phyloP scores from a whole-genome alignment of 2,113 vertebrate species.

The Gorsachius goisagi region DNA sequence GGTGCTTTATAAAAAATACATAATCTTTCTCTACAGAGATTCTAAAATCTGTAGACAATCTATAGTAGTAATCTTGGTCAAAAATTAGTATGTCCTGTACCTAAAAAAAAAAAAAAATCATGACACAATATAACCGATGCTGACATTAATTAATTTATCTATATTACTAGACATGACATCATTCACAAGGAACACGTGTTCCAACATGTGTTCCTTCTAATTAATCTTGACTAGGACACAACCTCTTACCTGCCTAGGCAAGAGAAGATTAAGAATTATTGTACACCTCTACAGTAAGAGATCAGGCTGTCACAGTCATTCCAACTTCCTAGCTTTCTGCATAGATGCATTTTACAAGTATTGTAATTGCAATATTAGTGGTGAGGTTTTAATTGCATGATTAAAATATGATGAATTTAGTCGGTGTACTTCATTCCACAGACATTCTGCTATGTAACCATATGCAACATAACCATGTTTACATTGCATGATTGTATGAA shows the following conservation, averaged over 20 bases:
- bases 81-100: background rate
- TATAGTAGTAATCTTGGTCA: background rate
- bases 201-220: constrained; percentile 6
- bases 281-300: background rate
- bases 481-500: background rate
- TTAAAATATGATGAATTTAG: background rate
- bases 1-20: background rate
- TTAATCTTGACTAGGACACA: background rate
- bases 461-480: background rate
- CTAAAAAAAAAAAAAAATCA: background rate
- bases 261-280: background rate
- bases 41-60: background rate
- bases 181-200: constrained; percentile 1
- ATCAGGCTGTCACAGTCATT: background rate
- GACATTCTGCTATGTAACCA: background rate
- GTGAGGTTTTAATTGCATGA: background rate
- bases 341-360: background rate
- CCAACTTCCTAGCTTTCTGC: background rate
- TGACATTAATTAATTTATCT: background rate
- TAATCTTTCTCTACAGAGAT: background rate
- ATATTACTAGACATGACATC: background rate
- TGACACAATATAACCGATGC: background rate
- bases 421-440: background rate
- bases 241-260: constrained; percentile 17
- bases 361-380: background rate